Percentiles rank a stretch among this genome's conserved stretches.
These are phyloP conservation scores for Melangyna quadrimaculata DNA, from an alignment of 2,888 invertebrate species.

Conservation along the genomic window DNA sequence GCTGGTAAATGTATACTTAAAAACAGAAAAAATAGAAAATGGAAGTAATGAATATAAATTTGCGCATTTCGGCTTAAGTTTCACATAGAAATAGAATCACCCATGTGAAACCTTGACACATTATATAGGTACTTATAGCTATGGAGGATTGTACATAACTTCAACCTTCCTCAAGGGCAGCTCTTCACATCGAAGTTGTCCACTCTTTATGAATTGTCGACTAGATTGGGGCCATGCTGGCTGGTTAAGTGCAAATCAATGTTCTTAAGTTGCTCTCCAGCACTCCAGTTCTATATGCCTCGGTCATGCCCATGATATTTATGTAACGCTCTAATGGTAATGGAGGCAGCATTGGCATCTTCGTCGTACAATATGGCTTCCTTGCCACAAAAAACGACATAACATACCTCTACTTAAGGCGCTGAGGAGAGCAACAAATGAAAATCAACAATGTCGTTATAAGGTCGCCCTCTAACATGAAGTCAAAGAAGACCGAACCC, in stretches of 20 bases:
- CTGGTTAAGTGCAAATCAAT: constrained; percentile 69
- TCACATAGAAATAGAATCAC: constrained; percentile 13
- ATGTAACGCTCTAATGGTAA: constrained; percentile 7
- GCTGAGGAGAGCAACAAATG: constrained; percentile 51
- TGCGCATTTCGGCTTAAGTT: constrained; percentile 37
- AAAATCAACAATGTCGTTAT: constrained; percentile 26
- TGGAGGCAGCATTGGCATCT: constrained; percentile 2
- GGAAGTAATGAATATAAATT: constrained; percentile 34
- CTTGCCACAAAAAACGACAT: background rate
- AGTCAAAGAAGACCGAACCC: constrained; percentile 1
- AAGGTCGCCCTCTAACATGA: constrained; percentile 26
- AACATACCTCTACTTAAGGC: background rate
- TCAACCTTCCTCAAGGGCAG: constrained; percentile 56
- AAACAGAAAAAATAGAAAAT: background rate
- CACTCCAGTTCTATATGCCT: too few relatives aligned
- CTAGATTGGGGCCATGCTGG: background rate
- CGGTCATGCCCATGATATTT: constrained; percentile 21
- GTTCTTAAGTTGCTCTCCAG: constrained; percentile 42
- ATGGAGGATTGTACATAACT: constrained; percentile 2
- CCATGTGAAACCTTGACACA: constrained; percentile 36
- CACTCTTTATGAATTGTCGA: constrained; percentile 30
- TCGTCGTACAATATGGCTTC: constrained; percentile 29
- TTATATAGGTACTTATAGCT: background rate
- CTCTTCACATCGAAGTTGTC: constrained; percentile 4
- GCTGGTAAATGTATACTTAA: background rate